Conservation (phyloP, 2,888 invertebrate species). For the Xestia ashworthii region DNA sequence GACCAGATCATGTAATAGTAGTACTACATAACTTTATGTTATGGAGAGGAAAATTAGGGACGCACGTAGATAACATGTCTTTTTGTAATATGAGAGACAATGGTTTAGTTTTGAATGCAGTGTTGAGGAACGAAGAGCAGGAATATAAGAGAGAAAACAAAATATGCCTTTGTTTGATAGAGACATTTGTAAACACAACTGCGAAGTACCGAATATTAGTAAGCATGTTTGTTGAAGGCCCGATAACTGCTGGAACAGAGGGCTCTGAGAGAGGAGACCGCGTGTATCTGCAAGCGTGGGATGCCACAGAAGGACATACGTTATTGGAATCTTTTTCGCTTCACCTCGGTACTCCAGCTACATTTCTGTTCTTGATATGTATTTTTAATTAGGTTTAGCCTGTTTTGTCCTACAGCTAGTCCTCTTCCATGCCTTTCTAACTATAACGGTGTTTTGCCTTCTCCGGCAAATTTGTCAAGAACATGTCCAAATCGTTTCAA, state of each 20-base stretch:
- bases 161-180: neutral
- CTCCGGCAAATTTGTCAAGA: neutral
- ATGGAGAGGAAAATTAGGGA: conserved; percentile 35
- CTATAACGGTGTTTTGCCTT: neutral
- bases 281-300: neutral
- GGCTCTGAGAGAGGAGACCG: neutral
- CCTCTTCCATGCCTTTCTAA: no score
- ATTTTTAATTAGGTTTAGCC: no score
- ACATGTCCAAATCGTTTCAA: neutral
- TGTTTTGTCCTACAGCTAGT: no score
- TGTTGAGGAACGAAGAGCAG: neutral
- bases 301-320: no score
- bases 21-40: conserved; percentile 30
- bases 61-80: conserved; percentile 18
- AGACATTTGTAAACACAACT: no score
- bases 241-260: neutral
- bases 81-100: conserved; percentile 20
- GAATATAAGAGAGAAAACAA: neutral
- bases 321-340: no score
- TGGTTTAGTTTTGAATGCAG: neutral
- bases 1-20: conserved; percentile 42
- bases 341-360: no score
- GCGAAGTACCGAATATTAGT: neutral
- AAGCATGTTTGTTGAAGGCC: neutral
- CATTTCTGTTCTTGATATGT: no score